Evolutionary conservation across 2,888 invertebrate species (phyloP).

Genomic region (Agrotis clavis): DNA sequence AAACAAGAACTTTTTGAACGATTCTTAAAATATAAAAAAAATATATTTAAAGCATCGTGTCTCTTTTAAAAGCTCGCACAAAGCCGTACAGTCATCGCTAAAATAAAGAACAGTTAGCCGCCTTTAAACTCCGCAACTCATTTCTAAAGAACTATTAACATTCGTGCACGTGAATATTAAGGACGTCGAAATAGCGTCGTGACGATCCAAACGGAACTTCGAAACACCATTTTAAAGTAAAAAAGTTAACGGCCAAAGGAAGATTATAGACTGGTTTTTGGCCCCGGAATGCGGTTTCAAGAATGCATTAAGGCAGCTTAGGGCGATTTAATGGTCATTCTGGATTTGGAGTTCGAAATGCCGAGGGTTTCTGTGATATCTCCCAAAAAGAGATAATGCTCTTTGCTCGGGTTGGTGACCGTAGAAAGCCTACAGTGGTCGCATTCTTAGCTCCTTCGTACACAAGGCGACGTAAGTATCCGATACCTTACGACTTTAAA

Average conservation of each 20-base stretch:
- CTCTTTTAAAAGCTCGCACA: conserved; percentile 26
- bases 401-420: conserved; percentile 43
- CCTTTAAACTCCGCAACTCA: conserved; percentile 14
- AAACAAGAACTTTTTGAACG: too few species aligned
- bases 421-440: conserved; percentile 1
- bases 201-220: conserved; percentile 47
- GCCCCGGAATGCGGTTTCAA: conserved; percentile 49
- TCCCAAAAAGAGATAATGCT: conserved; percentile 41
- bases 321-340: conserved; percentile 55
- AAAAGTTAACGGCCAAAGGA: conserved; percentile 38
- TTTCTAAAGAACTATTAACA: conserved; percentile 52
- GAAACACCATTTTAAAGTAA: conserved; percentile 48
- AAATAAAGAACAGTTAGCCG: conserved; percentile 57
- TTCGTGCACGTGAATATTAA: conserved; percentile 48
- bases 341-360: conserved; percentile 38
- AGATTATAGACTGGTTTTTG: conserved; percentile 59
- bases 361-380: conserved; percentile 32
- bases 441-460: not conserved
- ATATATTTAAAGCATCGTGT: not conserved
- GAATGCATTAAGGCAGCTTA: conserved; percentile 58
- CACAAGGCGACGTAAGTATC: too few species aligned
- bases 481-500: too few species aligned
- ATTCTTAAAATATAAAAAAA: too few species aligned
- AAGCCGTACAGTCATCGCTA: conserved; percentile 48
- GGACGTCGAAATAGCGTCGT: conserved; percentile 48